These are phyloP conservation scores for Platycercus adscitus DNA, from an alignment of 2,113 vertebrate genomes.

Conservation along the genomic window DNA sequence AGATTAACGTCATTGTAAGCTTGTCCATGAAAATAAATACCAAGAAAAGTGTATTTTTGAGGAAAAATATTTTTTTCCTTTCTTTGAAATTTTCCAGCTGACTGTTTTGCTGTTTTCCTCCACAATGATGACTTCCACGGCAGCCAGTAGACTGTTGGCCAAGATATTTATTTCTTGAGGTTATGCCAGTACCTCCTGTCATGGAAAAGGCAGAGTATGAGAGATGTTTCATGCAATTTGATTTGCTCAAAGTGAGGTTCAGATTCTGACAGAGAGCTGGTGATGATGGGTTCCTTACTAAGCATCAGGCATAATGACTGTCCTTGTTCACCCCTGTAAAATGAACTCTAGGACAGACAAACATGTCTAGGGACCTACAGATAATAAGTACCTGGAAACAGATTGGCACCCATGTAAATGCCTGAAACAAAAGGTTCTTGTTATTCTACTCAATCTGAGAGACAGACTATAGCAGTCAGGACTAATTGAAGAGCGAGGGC, in stretches of 20 bases:
- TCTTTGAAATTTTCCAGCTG: background rate
- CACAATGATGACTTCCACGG: background rate
- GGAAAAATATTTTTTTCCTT: background rate
- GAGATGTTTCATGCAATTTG: background rate
- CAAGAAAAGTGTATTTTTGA: accelerated
- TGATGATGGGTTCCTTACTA: background rate
- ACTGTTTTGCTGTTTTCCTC: background rate
- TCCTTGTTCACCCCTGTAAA: background rate
- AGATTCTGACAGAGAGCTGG: background rate
- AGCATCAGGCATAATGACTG: background rate
- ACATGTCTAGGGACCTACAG: background rate
- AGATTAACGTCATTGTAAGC: background rate
- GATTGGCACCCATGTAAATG: background rate
- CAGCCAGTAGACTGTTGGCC: background rate
- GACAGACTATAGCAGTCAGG: background rate
- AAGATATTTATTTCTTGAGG: background rate
- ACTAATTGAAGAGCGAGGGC: conserved; percentile 10
- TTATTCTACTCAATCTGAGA: background rate
- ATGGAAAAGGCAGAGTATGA: background rate
- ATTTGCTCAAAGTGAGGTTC: background rate
- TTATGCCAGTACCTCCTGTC: background rate
- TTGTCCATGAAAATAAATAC: background rate
- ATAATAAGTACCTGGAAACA: background rate
- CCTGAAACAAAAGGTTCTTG: background rate
- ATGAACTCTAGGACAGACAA: background rate